phyloP scores from a whole-genome alignment of 2,797 vertebrate species.

The Lepilemur septentrionalis region DNA sequence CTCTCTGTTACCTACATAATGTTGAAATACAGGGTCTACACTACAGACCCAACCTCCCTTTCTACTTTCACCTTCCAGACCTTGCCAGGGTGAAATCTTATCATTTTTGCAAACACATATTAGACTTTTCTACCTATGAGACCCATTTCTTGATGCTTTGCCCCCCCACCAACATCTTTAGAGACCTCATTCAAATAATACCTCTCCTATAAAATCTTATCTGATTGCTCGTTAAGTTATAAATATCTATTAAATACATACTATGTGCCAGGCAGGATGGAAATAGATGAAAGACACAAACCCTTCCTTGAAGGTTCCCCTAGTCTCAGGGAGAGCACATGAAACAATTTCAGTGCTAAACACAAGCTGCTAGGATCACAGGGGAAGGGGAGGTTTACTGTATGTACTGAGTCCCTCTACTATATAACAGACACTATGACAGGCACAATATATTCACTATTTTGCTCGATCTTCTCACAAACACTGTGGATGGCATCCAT shows the following conservation, averaged over 20 bases:
- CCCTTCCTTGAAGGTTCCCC: neutral
- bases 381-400: neutral
- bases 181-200: neutral
- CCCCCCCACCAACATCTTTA: neutral
- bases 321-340: no score
- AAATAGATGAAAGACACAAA: neutral
- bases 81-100: neutral
- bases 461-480: neutral
- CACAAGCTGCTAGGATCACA: neutral
- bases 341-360: neutral
- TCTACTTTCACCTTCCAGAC: neutral
- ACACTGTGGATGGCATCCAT: neutral
- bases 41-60: neutral
- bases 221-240: neutral
- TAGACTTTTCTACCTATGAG: neutral
- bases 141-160: neutral
- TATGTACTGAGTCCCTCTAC: rapidly evolving
- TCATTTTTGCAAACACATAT: neutral
- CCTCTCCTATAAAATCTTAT: neutral
- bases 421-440: neutral
- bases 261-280: neutral
- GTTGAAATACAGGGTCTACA: neutral
- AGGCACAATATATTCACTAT: neutral
- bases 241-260: neutral
- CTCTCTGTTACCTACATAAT: neutral